A percentile compares a stretch with the other conserved stretches of the same genome.
Conservation (phyloP, 2,113 vertebrate genomes). For the Oryzias curvinotus region DNA sequence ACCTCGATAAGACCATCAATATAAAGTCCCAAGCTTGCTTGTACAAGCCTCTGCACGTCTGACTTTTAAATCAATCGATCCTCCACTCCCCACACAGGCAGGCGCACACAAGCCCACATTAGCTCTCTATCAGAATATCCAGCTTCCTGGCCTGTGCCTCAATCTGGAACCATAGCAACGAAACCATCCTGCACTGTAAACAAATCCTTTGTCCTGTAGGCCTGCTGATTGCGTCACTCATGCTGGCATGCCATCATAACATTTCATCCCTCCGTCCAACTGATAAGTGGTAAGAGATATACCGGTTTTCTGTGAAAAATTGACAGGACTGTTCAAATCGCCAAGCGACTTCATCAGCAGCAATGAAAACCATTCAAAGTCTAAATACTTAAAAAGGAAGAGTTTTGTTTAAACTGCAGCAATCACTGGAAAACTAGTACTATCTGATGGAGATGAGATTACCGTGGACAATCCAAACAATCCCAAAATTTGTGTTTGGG, state of each 20-base stretch:
- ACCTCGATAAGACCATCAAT: slow-evolving; percentile 31
- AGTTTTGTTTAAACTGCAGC: no score
- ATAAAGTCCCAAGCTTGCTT: slow-evolving; percentile 3
- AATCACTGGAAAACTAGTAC: no score
- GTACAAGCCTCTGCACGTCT: slow-evolving; percentile 19
- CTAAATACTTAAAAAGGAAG: no score
- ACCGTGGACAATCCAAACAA: no score
- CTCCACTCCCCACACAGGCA: not conserved
- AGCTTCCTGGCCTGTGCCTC: slow-evolving; percentile 37
- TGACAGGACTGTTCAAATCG: not conserved
- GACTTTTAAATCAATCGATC: slow-evolving; percentile 6
- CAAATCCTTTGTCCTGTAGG: slow-evolving; percentile 35
- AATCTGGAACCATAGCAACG: slow-evolving; percentile 51
- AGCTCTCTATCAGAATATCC: slow-evolving; percentile 29
- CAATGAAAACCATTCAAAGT: no score
- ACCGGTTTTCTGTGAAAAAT: not conserved
- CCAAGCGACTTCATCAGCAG: not conserved
- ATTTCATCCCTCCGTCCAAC: slow-evolving; percentile 3
- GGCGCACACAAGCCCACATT: not conserved
- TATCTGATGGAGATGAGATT: no score
- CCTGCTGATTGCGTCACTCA: slow-evolving; percentile 45
- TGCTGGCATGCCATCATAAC: slow-evolving; percentile 33
- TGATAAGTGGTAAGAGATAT: not conserved
- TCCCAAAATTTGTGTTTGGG: not conserved
- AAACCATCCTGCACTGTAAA: slow-evolving; percentile 55